Evolutionary conservation across 92 coral and sea anemone genomes (phyloP), one percentile per base, ranked within the genome.

Genomic region (Palythoa grandis): DNA sequence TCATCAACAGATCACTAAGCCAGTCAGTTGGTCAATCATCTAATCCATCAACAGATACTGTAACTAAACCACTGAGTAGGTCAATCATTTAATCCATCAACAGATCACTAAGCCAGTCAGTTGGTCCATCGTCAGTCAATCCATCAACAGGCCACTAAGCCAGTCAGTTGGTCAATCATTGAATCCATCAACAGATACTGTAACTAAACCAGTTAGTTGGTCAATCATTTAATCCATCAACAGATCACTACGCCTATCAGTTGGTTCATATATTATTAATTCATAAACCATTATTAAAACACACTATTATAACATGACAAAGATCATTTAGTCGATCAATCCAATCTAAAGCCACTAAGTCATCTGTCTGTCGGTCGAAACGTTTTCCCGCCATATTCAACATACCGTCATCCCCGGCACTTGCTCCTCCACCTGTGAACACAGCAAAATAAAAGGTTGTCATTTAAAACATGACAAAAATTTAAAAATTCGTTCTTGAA

Each of bases 371-470:
- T 37, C 15, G 37, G 61, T 50, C 19, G 22, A 13, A n/a, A n/a
- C 10, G 3, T 20, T 19, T 23, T 35, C 11, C 35, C 11, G 57
- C 7, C 11, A 2, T n/a, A 20, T 60, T 20, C 48, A 19, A 58
- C 84, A 60, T 80, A 80, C 85, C 85, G 9, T 80, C 85, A 11
- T 65, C 74, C 13, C 57, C 85, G 11, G 14, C 43, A 17, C 48
- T 25, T 43, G 54, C 85, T n/a, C 61, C 74, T 43, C 74, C 60
- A 79, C 85, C 85, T 80, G 63, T 54, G 24, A 43, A 63, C 5
- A 10, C 20, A 43, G 40, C 57, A 22, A n/a, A 79, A 79, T 8
- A 12, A 63, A 8, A 17, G 2, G 0, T 61, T 61, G 7, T 61
- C 22, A 61, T 61, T 8, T 17, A 0, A 0, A 61, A 61, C 3